A percentile compares a stretch with the other conserved stretches of the same genome.
These are phyloP conservation scores for Aporophyla lueneburgensis DNA, from an alignment of 2,888 invertebrate species.

Conservation along the genomic window DNA sequence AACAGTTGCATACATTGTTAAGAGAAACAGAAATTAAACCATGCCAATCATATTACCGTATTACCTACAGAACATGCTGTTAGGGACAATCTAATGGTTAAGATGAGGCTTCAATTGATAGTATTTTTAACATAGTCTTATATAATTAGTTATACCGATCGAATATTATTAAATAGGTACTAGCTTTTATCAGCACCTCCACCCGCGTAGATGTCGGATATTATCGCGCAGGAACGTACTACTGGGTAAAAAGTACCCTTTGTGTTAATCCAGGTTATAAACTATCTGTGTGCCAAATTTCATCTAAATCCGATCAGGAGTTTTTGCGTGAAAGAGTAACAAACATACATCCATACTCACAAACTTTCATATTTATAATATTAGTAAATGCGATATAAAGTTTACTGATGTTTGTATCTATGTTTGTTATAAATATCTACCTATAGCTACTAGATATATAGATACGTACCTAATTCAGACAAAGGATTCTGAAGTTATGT, in stretches of 20 bases:
- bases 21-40: background rate
- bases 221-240: too few species aligned
- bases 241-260: too few species aligned
- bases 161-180: background rate
- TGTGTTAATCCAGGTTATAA: too few species aligned
- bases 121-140: background rate
- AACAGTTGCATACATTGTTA: slow-evolving; percentile 6
- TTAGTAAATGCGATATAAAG: background rate
- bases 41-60: background rate
- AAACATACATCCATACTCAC: too few species aligned
- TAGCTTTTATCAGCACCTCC: too few species aligned
- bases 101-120: too few species aligned
- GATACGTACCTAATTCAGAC: background rate
- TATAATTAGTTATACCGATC: background rate
- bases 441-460: background rate
- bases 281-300: too few species aligned
- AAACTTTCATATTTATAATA: too few species aligned
- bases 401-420: background rate
- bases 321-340: too few species aligned
- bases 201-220: too few species aligned
- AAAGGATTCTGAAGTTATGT: background rate
- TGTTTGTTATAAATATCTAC: background rate
- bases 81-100: background rate
- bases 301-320: too few species aligned
- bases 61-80: slow-evolving; percentile 12